Evolutionary conservation across 2,797 vertebrate species (phyloP), one percentile per base, ranked within the genome.

Genomic region (Xyrichtys novacula): DNA sequence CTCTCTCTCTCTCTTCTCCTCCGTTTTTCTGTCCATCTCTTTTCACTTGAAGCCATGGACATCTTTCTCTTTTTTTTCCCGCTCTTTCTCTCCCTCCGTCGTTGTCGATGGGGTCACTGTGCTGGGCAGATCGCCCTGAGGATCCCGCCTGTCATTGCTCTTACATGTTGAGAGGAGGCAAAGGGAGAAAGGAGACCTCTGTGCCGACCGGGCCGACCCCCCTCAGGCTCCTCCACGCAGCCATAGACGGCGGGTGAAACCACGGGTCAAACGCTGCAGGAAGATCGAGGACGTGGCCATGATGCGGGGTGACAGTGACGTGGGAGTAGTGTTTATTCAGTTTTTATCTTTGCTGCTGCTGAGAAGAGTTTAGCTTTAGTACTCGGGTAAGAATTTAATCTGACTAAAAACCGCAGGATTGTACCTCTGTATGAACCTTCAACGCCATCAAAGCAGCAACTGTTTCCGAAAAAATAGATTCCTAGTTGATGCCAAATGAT

Each of bases 191-290:
- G 8, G 28, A 49, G 74, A 83, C 79, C 73, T 80, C 74, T 65
- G 62, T 54, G 52, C 72, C 54, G 47, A 65, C 58, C 42, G 31
- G 17, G 20, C 46, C 57, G 74, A 70, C 59, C 36, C 8, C 38
- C 65, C 52, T 46, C 2, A n/a, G 68, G 85, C 73, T 73, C 19
- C 46, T 26, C 25, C 54, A 52, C 70, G 71, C 38, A 82, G 43
- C 79, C 71, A 76, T 60, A 31, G 69, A 84, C 63, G 54, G 74
- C 62, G 62, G 74, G 61, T 44, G 64, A 59, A 72, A 55, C 66
- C 32, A 73, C 62, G 65, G 78, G 78, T 85, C 66, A 83, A 85
- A 73, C 2, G 42, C 80, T 78, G 59, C 49, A 63, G 72, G 62
- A 80, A 60, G 63, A 63, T 50, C 59, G 62, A 50, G 12, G 25